Conservation (phyloP, 2,797 vertebrate genomes). For the Peromyscus aztecus region DNA sequence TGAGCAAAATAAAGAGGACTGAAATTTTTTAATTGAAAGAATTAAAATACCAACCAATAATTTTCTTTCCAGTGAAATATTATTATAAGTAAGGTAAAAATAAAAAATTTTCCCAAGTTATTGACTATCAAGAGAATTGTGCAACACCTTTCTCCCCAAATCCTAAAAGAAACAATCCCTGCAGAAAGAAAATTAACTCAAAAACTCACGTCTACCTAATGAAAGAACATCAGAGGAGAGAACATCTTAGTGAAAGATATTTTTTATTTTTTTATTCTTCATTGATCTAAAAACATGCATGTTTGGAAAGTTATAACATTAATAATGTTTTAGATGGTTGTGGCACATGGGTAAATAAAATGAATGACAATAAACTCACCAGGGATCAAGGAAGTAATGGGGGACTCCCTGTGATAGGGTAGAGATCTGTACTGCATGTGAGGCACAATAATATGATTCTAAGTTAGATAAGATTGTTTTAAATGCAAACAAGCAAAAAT, state of each 20-base stretch:
- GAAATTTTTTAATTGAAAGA: slow-evolving; percentile 3
- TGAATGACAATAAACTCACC: background rate
- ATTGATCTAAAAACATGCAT: background rate
- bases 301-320: background rate
- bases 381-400: background rate
- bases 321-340: background rate
- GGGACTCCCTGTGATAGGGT: background rate
- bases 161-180: background rate
- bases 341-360: background rate
- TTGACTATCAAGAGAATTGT: background rate
- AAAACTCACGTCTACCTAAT: background rate
- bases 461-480: background rate
- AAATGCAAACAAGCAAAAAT: background rate
- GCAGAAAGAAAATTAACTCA: background rate
- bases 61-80: background rate
- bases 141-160: background rate
- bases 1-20: background rate
- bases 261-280: background rate
- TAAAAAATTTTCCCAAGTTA: background rate
- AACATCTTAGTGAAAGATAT: background rate
- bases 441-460: background rate
- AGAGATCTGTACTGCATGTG: background rate
- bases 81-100: background rate
- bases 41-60: background rate
- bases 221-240: background rate